Percentiles rank a stretch among this genome's conserved stretches.
Conservation (phyloP, 2,888 invertebrate species). For the Pycnomerus fuliginosus region DNA sequence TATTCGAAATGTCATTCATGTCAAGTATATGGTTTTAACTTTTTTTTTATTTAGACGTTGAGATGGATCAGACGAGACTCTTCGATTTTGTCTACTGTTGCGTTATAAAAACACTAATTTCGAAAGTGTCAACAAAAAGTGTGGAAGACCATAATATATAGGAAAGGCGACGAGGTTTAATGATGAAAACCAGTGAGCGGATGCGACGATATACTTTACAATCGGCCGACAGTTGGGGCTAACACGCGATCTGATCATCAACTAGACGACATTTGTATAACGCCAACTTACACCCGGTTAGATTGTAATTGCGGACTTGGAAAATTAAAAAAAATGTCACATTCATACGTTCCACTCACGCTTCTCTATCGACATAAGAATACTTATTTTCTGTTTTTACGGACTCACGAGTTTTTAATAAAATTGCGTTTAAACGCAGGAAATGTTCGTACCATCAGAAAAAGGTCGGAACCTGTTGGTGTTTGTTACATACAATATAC, state of each 20-base stretch:
- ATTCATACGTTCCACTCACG: too few species aligned
- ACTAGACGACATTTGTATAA: constrained; percentile 39
- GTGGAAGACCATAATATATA: constrained; percentile 21
- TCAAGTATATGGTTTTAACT: too few species aligned
- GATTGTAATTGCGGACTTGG: constrained; percentile 23
- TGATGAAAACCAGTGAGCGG: constrained; percentile 39
- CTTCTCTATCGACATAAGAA: too few species aligned
- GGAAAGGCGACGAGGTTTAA: constrained; percentile 34
- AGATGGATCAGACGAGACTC: constrained; percentile 10
- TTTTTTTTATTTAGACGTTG: constrained; percentile 15
- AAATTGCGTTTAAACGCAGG: too few species aligned
- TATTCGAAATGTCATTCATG: constrained; percentile 28
- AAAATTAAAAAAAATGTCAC: too few species aligned
- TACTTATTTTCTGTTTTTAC: too few species aligned
- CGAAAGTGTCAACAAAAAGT: constrained; percentile 23
- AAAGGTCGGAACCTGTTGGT: too few species aligned
- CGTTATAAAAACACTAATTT: constrained; percentile 11
- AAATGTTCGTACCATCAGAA: too few species aligned
- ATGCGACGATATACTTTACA: constrained; percentile 37
- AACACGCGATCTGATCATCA: constrained; percentile 43
- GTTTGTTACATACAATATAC: too few species aligned
- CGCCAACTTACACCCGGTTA: constrained; percentile 38
- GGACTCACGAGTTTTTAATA: too few species aligned
- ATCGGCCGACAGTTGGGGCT: constrained; percentile 37
- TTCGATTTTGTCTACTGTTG: constrained; percentile 1